These are phyloP conservation scores for Caenorhabditis japonica DNA, from an alignment of 2,888 invertebrate genomes.

Conservation along the genomic window DNA sequence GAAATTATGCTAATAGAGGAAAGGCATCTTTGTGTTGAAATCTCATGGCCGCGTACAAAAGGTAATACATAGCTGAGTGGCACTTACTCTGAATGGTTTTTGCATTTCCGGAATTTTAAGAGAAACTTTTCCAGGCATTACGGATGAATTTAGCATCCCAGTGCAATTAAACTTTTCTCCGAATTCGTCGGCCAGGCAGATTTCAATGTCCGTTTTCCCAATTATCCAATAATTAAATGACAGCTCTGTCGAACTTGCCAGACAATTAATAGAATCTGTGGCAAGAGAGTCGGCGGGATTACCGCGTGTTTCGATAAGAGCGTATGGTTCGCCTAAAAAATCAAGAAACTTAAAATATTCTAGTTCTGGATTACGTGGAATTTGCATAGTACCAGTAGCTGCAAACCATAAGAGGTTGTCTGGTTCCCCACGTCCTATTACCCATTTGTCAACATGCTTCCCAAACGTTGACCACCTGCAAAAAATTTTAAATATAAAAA, in stretches of 20 bases:
- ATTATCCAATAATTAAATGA: slow-evolving; percentile 75
- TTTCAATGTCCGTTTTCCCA: slow-evolving; percentile 72
- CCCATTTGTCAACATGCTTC: slow-evolving; percentile 63
- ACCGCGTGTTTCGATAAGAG: slow-evolving; percentile 71
- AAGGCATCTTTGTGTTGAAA: too few species aligned
- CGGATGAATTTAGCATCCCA: slow-evolving; percentile 70
- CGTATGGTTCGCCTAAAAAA: slow-evolving; percentile 70
- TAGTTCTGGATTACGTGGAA: slow-evolving; percentile 57
- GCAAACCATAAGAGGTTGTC: slow-evolving; percentile 75
- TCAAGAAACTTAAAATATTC: neutral
- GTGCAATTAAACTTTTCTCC: slow-evolving; percentile 74
- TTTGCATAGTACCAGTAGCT: slow-evolving; percentile 75
- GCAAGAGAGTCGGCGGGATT: slow-evolving; percentile 67
- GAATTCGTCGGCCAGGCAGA: slow-evolving; percentile 68
- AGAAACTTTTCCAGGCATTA: slow-evolving; percentile 75
- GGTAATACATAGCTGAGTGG: too few species aligned
- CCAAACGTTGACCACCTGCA: slow-evolving; percentile 57
- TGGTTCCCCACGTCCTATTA: slow-evolving; percentile 73
- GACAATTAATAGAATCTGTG: slow-evolving; percentile 69
- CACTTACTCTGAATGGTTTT: slow-evolving; percentile 69
- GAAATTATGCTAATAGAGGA: too few species aligned
- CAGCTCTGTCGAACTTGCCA: slow-evolving; percentile 65
- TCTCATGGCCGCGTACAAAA: too few species aligned
- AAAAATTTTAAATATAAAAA: slow-evolving; percentile 8
- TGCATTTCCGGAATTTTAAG: slow-evolving; percentile 72